phyloP scores from a whole-genome alignment of 2,113 vertebrate genomes.

The Channa maculata region DNA sequence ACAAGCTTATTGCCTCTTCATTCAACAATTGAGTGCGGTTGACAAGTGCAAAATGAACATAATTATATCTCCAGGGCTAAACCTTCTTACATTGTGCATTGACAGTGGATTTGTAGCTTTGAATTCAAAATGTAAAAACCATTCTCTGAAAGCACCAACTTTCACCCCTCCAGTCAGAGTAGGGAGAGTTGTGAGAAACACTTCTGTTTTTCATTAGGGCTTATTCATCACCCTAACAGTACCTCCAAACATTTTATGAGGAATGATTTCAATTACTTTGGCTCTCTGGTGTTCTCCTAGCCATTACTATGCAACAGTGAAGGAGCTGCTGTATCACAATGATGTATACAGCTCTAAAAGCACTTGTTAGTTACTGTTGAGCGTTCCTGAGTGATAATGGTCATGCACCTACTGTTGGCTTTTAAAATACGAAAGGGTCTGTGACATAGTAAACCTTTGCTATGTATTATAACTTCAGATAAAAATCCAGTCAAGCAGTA shows the following conservation, averaged over 20 bases:
- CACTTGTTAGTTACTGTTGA: slow-evolving; percentile 56
- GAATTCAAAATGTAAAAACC: slow-evolving; percentile 29
- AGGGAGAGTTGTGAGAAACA: slow-evolving; percentile 36
- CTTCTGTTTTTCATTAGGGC: slow-evolving; percentile 55
- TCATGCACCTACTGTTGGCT: slow-evolving; percentile 24
- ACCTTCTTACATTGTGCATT: slow-evolving; percentile 35
- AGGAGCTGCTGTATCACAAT: slow-evolving; percentile 55
- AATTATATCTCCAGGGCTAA: slow-evolving; percentile 66
- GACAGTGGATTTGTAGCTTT: slow-evolving; percentile 40
- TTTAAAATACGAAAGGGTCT: slow-evolving; percentile 40
- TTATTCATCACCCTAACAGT: slow-evolving; percentile 61
- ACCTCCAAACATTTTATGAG: slow-evolving; percentile 65
- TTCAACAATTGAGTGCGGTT: slow-evolving; percentile 47
- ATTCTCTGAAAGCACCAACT: slow-evolving; percentile 37
- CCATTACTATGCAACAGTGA: slow-evolving; percentile 57
- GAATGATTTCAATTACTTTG: slow-evolving; percentile 75
- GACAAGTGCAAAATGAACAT: slow-evolving; percentile 61
- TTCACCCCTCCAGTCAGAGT: slow-evolving; percentile 41
- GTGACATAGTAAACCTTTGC: slow-evolving; percentile 14
- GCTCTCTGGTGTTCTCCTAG: slow-evolving; percentile 60
- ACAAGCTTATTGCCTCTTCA: slow-evolving; percentile 54
- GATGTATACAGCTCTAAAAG: slow-evolving; percentile 60
- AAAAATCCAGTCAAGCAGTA: background rate
- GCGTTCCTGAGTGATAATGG: slow-evolving; percentile 48
- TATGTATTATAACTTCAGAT: slow-evolving; percentile 1